A percentile compares a stretch with the other conserved stretches of the same genome.
Conservation (phyloP, 2,113 vertebrate species). For the Hippocampus comes region DNA sequence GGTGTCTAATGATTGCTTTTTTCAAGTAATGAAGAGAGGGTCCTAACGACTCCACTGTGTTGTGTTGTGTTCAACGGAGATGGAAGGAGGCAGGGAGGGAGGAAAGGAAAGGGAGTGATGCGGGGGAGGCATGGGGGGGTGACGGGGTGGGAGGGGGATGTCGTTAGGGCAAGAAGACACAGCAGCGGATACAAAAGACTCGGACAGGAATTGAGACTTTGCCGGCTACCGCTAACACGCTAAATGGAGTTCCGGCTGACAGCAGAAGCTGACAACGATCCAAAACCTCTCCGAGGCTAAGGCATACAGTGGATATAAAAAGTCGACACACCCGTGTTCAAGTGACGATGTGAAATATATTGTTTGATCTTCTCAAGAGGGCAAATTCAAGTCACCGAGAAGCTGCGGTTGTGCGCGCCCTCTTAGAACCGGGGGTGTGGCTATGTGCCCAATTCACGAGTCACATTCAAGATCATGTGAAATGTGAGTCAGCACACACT, state of each 20-base stretch:
- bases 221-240: conserved; percentile 90
- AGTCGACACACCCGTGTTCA: no score
- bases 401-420: no score
- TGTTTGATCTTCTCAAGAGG: no score
- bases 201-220: conserved; percentile 97
- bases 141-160: conserved; percentile 14
- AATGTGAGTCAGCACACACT: no score
- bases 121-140: conserved; percentile 5
- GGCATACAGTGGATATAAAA: no score
- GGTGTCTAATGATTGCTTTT: conserved; percentile 99
- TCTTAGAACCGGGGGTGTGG: no score
- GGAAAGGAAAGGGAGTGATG: conserved; percentile 18
- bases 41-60: conserved; percentile 99
- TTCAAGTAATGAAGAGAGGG: conserved; percentile 99
- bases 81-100: conserved; percentile 11
- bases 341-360: no score
- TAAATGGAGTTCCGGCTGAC: conserved; percentile 43
- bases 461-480: no score
- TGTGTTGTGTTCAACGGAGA: conserved; percentile 98
- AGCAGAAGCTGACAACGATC: no score
- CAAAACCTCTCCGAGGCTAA: no score
- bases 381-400: no score
- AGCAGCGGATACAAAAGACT: conserved; percentile 1
- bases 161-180: not conserved
- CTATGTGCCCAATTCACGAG: no score